Conservation (phyloP, 1,140 invertebrate species). For the Brachionus rubens region DNA sequence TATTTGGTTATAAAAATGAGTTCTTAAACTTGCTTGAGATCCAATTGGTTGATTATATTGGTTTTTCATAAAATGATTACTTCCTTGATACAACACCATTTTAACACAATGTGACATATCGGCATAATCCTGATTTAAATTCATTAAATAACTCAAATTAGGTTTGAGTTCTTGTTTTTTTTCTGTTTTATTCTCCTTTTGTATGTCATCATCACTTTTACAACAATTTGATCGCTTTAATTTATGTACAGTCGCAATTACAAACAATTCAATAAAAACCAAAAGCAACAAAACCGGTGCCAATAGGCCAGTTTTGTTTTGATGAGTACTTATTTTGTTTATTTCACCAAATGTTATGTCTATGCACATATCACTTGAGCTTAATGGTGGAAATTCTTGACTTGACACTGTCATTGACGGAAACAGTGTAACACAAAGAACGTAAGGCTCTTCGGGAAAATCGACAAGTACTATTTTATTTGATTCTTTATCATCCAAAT, state of each 20-base stretch:
- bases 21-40: too few species aligned
- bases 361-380: conserved; percentile 32
- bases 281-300: neutral
- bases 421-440: conserved; percentile 19
- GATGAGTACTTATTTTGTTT: neutral
- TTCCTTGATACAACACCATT: neutral
- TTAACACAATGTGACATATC: conserved; percentile 8
- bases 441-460: neutral
- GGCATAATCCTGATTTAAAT: conserved; percentile 25
- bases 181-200: neutral
- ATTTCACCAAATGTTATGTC: conserved; percentile 15
- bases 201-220: neutral
- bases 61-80: neutral
- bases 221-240: neutral
- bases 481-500: neutral
- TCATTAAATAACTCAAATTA: conserved; percentile 6
- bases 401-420: conserved; percentile 20
- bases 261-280: conserved; percentile 1
- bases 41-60: too few species aligned
- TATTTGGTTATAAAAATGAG: too few species aligned
- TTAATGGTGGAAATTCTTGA: conserved; percentile 24
- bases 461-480: neutral
- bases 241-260: neutral
- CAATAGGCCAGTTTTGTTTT: conserved; percentile 27
- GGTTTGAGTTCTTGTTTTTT: neutral